Conservation (phyloP, 2,113 vertebrate genomes). For the Rhea americana region DNA sequence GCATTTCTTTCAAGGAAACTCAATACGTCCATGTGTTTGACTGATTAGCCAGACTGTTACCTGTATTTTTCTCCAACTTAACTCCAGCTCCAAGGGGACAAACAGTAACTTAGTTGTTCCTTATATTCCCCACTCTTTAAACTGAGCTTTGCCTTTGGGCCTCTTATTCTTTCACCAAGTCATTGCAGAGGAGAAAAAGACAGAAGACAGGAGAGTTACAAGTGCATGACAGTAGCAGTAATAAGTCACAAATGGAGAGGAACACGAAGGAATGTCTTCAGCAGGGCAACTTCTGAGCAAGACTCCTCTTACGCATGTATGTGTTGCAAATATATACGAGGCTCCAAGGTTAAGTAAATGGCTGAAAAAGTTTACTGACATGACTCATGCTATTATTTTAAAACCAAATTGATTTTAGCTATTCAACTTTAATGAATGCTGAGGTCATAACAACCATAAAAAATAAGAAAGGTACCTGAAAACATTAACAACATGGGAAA, state of each 20-base stretch:
- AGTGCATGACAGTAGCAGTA: not conserved
- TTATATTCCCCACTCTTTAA: not conserved
- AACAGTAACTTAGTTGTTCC: not conserved
- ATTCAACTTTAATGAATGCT: slow-evolving; percentile 13
- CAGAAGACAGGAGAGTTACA: not conserved
- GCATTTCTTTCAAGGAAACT: not conserved
- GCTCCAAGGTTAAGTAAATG: slow-evolving; percentile 50
- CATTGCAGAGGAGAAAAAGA: not conserved
- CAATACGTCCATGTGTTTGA: not conserved
- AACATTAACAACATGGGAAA: slow-evolving; percentile 26
- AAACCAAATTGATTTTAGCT: slow-evolving; percentile 38
- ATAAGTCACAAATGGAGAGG: not conserved
- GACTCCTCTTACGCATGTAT: not conserved
- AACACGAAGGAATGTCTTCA: not conserved
- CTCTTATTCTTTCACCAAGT: not conserved
- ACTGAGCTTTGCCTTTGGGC: not conserved
- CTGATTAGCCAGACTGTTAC: not conserved
- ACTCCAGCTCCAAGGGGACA: not conserved
- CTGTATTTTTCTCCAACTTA: not conserved
- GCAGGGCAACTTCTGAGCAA: not conserved
- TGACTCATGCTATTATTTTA: slow-evolving; percentile 53
- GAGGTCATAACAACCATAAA: slow-evolving; percentile 31
- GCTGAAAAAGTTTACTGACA: slow-evolving; percentile 51
- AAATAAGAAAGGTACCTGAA: slow-evolving; percentile 50
- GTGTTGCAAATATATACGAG: not conserved